These are phyloP conservation scores for Dermatemys mawii DNA, from an alignment of 2,113 vertebrate species.

Conservation along the genomic window DNA sequence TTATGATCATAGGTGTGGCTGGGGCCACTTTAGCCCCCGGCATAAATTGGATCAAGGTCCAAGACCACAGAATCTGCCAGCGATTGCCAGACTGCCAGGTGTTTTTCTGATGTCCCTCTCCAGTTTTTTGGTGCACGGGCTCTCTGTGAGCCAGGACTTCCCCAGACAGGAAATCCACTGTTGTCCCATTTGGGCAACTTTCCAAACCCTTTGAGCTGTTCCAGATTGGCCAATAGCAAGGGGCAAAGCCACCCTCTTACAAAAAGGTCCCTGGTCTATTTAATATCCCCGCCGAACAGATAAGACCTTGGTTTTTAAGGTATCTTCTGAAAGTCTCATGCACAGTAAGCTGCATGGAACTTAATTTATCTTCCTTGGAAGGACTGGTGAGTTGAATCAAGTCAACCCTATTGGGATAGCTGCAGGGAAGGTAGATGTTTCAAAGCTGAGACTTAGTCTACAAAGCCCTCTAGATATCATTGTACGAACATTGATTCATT, in stretches of 20 bases:
- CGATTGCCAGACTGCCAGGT: background rate
- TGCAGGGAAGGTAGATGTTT: background rate
- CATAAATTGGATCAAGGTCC: background rate
- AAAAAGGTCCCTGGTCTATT: background rate
- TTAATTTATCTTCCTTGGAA: background rate
- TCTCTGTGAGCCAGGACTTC: background rate
- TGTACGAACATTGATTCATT: background rate
- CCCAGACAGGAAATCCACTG: background rate
- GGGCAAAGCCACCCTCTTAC: background rate
- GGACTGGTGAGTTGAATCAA: background rate
- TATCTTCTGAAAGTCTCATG: background rate
- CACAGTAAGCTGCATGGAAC: background rate
- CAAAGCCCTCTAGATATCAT: background rate
- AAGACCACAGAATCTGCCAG: background rate
- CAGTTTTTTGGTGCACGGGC: background rate
- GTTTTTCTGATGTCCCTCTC: background rate
- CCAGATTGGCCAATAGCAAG: background rate
- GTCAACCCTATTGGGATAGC: background rate
- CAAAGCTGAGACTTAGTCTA: background rate
- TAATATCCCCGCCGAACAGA: background rate
- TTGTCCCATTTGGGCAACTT: background rate
- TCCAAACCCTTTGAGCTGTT: background rate
- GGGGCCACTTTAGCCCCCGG: background rate
- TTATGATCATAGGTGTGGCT: background rate
- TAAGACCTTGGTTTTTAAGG: background rate